phyloP scores from a whole-genome alignment of 2,797 vertebrate genomes.

The Peromyscus nudipes region DNA sequence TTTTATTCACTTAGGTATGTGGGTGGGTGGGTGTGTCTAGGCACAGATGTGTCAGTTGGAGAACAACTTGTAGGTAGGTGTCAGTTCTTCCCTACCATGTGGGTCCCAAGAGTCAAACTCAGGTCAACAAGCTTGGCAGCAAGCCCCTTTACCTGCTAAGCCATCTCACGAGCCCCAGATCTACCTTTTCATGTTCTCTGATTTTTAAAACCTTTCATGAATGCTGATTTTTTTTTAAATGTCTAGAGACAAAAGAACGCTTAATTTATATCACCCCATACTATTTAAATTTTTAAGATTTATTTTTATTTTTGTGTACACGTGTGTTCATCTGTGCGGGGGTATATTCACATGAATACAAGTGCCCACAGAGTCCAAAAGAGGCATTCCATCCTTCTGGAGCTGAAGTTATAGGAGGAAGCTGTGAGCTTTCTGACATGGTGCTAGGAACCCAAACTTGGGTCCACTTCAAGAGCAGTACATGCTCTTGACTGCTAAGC shows the following conservation, averaged over 20 bases:
- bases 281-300: background rate
- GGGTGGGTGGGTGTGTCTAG: background rate
- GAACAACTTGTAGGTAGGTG: background rate
- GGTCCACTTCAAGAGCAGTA: background rate
- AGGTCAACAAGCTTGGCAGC: background rate
- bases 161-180: background rate
- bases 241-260: conserved; percentile 18
- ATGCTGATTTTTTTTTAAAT: background rate
- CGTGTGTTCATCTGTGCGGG: background rate
- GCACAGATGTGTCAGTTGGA: background rate
- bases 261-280: conserved; percentile 54
- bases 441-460: background rate
- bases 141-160: background rate
- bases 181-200: background rate
- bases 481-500: background rate
- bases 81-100: too few relatives aligned
- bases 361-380: background rate
- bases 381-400: background rate
- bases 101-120: background rate
- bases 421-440: background rate
- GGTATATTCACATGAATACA: background rate
- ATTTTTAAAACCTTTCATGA: background rate
- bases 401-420: background rate
- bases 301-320: background rate
- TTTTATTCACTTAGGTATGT: background rate